These are phyloP conservation scores for Lethenteron reissneri DNA, from an alignment of 2,113 vertebrate genomes.

Conservation along the genomic window DNA sequence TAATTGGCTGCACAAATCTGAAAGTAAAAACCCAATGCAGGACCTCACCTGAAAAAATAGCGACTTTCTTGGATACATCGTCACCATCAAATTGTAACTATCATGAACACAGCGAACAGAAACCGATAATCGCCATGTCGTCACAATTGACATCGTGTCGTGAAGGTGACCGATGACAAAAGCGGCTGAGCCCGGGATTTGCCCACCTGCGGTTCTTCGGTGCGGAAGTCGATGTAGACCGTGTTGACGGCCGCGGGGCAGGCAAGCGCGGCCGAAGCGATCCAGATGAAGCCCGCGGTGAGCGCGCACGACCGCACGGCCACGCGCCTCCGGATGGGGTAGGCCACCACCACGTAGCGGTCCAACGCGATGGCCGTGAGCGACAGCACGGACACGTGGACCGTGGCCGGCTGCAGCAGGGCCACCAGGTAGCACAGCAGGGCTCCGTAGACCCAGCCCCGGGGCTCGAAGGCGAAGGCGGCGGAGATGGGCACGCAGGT, in stretches of 20 bases:
- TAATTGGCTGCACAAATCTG: too few relatives aligned
- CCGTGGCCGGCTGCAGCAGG: slow-evolving; percentile 39
- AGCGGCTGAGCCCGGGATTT: too few relatives aligned
- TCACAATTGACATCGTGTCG: too few relatives aligned
- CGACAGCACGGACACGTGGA: slow-evolving; percentile 45
- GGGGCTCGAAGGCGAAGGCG: slow-evolving; percentile 43
- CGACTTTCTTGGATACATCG: too few relatives aligned
- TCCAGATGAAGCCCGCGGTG: slow-evolving; percentile 35
- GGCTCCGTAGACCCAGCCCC: slow-evolving; percentile 44
- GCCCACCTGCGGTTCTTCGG: too few relatives aligned
- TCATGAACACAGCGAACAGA: too few relatives aligned
- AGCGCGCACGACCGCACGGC: slow-evolving; percentile 28
- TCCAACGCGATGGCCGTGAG: slow-evolving; percentile 54
- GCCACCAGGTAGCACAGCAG: slow-evolving; percentile 45
- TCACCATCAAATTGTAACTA: too few relatives aligned
- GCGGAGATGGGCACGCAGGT: slow-evolving; percentile 47
- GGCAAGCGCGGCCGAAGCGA: slow-evolving; percentile 30
- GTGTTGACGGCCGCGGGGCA: slow-evolving; percentile 33
- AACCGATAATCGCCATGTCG: too few relatives aligned
- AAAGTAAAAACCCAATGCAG: too few relatives aligned
- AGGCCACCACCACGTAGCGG: slow-evolving; percentile 45
- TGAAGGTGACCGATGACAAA: too few relatives aligned
- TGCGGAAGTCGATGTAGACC: slow-evolving; percentile 16
- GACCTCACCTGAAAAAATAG: too few relatives aligned
- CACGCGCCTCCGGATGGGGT: slow-evolving; percentile 34